Percentiles rank a stretch among this genome's conserved stretches.
Evolutionary conservation across 2,888 invertebrate genomes (phyloP).

Genomic region (Cheilosia grossa): DNA sequence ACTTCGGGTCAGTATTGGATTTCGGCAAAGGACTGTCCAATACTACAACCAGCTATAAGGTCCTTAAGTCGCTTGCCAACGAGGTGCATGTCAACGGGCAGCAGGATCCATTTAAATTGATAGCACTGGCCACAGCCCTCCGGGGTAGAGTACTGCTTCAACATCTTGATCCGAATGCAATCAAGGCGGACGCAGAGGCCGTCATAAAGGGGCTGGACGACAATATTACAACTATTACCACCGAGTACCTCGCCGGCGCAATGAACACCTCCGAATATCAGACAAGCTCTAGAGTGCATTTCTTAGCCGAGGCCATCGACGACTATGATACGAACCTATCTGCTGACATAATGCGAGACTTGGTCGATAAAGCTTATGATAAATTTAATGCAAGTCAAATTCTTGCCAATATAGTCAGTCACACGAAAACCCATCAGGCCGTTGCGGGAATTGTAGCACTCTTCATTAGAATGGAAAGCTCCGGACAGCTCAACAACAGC

Average conservation of each 20-base stretch:
- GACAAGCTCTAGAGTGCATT: not conserved
- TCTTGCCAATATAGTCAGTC: slow-evolving; percentile 18
- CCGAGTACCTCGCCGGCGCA: not conserved
- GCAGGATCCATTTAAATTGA: slow-evolving; percentile 11
- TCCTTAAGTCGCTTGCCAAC: not conserved
- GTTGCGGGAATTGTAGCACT: slow-evolving; percentile 12
- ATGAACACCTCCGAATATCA: slow-evolving; percentile 20
- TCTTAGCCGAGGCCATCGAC: not conserved
- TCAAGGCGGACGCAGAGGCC: not conserved
- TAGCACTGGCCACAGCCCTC: not conserved
- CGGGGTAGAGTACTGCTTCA: not conserved
- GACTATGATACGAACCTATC: slow-evolving; percentile 3
- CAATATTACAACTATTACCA: not conserved
- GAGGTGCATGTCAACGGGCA: not conserved
- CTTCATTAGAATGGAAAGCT: slow-evolving; percentile 17
- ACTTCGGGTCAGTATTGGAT: too few species aligned
- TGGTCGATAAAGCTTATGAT: slow-evolving; percentile 10
- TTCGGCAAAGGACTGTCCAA: not conserved
- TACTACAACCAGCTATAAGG: not conserved
- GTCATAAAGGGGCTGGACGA: not conserved
- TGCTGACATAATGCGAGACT: slow-evolving; percentile 10
- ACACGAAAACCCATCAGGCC: slow-evolving; percentile 6
- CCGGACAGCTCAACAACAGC: slow-evolving; percentile 37
- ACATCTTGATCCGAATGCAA: not conserved
- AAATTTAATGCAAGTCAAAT: not conserved